Percentiles rank a stretch among this genome's conserved stretches.
Evolutionary conservation across 2,888 invertebrate genomes (phyloP).

Genomic region (Drosophila siamana): DNA sequence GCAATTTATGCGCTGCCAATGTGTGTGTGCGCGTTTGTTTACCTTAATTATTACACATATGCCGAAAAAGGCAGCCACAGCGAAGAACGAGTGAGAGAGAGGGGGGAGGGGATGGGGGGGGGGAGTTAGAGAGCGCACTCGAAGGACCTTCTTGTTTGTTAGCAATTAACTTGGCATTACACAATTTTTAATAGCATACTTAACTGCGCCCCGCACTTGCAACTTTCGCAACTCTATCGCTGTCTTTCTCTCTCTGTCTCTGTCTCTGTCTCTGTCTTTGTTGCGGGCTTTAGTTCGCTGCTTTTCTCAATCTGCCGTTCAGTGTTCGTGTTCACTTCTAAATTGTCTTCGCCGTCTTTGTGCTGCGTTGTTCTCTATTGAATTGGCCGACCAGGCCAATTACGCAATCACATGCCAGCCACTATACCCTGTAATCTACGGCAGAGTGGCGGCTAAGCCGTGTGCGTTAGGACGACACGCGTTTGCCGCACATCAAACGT

Average conservation of each 20-base stretch:
- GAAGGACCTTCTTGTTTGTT: constrained; percentile 70
- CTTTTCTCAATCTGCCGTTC: background rate
- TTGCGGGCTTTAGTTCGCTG: background rate
- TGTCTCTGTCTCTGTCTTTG: background rate
- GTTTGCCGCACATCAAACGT: no score
- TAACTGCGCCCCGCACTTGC: constrained; percentile 32
- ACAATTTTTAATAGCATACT: constrained; percentile 72
- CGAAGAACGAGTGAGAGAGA: background rate
- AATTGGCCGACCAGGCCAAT: constrained; percentile 40
- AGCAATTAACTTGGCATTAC: constrained; percentile 74
- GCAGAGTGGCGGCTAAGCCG: no score
- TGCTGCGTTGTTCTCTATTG: constrained; percentile 10
- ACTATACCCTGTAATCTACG: background rate
- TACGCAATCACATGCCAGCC: constrained; percentile 39
- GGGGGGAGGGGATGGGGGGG: background rate
- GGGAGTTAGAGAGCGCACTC: background rate
- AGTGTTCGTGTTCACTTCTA: background rate
- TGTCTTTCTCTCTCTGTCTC: background rate
- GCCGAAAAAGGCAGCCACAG: constrained; percentile 34
- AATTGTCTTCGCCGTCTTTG: background rate
- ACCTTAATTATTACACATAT: constrained; percentile 64
- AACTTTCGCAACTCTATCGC: background rate
- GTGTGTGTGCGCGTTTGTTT: constrained; percentile 49
- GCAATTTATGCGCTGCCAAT: constrained; percentile 13
- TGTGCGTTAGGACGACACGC: no score